Percentiles rank a stretch among this genome's conserved stretches.
Conservation (phyloP, 2,797 vertebrate species). For the Gymnocypris eckloni region DNA sequence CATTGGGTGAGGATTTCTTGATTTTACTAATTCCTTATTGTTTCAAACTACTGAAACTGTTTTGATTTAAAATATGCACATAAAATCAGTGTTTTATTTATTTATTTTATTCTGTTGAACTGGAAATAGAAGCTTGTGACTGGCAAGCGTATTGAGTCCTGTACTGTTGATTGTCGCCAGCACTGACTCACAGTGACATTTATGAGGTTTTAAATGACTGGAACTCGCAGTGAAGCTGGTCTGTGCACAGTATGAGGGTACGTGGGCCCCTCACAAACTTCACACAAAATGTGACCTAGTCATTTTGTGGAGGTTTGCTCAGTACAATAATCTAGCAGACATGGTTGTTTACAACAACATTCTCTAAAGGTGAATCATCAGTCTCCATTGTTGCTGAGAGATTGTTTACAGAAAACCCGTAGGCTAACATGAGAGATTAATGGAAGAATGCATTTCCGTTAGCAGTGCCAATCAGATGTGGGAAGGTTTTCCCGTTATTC, state of each 20-base stretch:
- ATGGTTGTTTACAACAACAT: slow-evolving; percentile 1
- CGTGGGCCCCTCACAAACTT: slow-evolving; percentile 15
- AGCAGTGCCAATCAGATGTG: neutral
- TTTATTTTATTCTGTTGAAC: neutral
- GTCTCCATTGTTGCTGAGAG: slow-evolving; percentile 1
- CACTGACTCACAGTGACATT: slow-evolving; percentile 1
- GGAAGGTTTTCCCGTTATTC: neutral
- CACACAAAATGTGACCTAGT: neutral
- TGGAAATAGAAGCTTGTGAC: neutral
- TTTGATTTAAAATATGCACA: slow-evolving; percentile 4
- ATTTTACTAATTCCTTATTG: neutral
- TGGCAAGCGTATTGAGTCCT: neutral
- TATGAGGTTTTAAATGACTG: slow-evolving; percentile 20
- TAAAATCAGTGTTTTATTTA: neutral
- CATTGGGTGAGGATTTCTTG: neutral
- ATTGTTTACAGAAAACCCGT: neutral
- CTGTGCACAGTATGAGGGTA: slow-evolving; percentile 13
- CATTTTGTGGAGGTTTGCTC: slow-evolving; percentile 11
- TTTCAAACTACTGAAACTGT: neutral
- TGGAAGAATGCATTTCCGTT: slow-evolving; percentile 4
- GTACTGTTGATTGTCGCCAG: neutral
- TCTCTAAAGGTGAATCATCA: neutral
- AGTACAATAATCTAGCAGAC: slow-evolving; percentile 1
- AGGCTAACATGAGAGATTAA: neutral
- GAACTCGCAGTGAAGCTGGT: neutral